Percentiles rank a stretch among this genome's conserved stretches.
phyloP scores from a whole-genome alignment of 2,888 invertebrate genomes.

The Chorisops tibialis region DNA sequence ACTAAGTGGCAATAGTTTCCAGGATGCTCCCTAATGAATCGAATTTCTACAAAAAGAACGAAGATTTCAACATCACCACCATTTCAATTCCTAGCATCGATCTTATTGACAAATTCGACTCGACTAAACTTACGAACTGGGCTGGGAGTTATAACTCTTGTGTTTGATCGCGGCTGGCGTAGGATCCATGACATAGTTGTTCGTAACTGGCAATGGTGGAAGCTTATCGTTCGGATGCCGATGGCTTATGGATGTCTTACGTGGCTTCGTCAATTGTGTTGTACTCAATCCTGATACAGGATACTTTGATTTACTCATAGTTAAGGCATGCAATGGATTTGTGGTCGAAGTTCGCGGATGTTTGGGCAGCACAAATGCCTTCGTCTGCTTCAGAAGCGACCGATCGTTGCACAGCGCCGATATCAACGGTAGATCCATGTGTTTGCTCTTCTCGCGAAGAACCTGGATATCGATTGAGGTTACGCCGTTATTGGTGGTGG shows the following conservation, averaged over 20 bases:
- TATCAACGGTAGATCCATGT: conserved; percentile 86
- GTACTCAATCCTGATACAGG: conserved; percentile 64
- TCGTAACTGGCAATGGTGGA: conserved; percentile 66
- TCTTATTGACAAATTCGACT: background rate
- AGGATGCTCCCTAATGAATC: no score
- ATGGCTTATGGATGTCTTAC: conserved; percentile 60
- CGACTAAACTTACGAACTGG: conserved; percentile 20
- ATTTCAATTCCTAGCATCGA: background rate
- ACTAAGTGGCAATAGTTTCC: no score
- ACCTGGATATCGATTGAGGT: conserved; percentile 72
- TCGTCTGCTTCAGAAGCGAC: conserved; percentile 82
- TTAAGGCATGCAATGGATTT: conserved; percentile 35
- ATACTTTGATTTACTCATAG: conserved; percentile 56
- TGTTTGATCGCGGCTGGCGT: conserved; percentile 47
- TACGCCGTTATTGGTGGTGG: conserved; percentile 36
- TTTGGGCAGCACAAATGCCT: conserved; percentile 78
- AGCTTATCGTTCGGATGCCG: conserved; percentile 76
- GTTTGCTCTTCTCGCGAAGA: conserved; percentile 82
- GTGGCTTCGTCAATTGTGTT: conserved; percentile 58
- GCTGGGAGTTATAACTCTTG: conserved; percentile 49
- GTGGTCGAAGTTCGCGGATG: conserved; percentile 49
- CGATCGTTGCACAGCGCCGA: conserved; percentile 91
- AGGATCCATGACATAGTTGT: conserved; percentile 62
- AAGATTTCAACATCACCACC: background rate
- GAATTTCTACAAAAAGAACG: background rate